These are phyloP conservation scores for Cecidostiba fungosa DNA, from an alignment of 2,888 invertebrate species.

Conservation along the genomic window DNA sequence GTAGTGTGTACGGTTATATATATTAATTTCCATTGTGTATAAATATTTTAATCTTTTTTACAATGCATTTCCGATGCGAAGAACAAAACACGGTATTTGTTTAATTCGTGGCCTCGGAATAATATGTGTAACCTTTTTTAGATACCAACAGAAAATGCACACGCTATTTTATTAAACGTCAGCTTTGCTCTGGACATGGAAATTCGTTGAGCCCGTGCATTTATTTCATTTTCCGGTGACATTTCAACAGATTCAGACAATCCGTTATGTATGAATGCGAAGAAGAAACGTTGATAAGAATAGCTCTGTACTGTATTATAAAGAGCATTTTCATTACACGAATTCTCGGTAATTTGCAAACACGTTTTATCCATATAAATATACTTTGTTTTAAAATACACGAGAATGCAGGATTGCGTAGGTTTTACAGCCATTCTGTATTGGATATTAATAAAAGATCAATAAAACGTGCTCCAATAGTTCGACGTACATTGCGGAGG, in stretches of 20 bases:
- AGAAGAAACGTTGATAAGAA: neutral
- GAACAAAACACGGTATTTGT: neutral
- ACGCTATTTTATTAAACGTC: conserved; percentile 24
- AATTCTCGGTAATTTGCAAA: neutral
- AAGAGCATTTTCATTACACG: neutral
- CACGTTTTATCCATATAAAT: neutral
- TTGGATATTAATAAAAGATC: conserved; percentile 36
- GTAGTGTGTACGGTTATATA: too few species aligned
- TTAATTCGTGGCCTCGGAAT: neutral
- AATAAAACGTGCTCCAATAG: conserved; percentile 32
- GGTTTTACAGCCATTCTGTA: neutral
- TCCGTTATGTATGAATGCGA: neutral
- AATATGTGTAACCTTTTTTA: neutral
- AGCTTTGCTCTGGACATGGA: neutral
- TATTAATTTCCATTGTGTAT: too few species aligned
- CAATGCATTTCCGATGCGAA: too few species aligned
- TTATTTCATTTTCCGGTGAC: conserved; percentile 31
- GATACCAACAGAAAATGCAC: neutral
- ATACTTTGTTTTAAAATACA: neutral
- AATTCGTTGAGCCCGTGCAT: neutral
- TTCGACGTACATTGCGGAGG: neutral
- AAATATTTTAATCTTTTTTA: too few species aligned
- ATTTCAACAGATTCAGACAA: neutral
- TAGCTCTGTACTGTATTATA: neutral
- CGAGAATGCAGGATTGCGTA: neutral